A percentile compares a stretch with the other conserved stretches of the same genome.
Evolutionary conservation across 2,888 invertebrate species (phyloP).

Genomic region (Linyphia triangularis): DNA sequence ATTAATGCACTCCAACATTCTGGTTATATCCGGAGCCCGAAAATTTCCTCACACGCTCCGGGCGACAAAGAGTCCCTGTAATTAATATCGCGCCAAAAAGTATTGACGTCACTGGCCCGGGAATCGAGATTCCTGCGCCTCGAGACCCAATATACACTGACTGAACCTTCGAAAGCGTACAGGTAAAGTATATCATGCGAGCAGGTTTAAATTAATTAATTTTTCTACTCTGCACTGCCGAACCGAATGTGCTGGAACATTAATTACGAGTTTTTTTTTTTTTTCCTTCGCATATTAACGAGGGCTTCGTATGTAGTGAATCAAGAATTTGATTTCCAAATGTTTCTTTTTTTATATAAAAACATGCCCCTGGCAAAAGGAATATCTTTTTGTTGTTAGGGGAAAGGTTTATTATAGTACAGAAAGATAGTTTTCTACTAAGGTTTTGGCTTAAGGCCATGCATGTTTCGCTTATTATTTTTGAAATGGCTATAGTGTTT

Average conservation of each 20-base stretch:
- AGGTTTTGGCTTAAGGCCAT: too few species aligned
- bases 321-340: not conserved
- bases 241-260: not conserved
- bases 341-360: not conserved
- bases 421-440: too few species aligned
- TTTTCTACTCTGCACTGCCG: not conserved
- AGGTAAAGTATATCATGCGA: constrained; percentile 20
- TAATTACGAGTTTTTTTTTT: constrained; percentile 12
- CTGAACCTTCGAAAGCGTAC: not conserved
- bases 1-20: constrained; percentile 55
- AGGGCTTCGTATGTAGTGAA: not conserved
- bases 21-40: constrained; percentile 21
- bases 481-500: too few species aligned
- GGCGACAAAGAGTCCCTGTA: constrained; percentile 68
- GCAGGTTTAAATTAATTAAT: constrained; percentile 47
- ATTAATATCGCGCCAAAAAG: constrained; percentile 72
- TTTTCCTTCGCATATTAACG: not conserved
- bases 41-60: constrained; percentile 15
- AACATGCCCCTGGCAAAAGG: too few species aligned
- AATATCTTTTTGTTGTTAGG: too few species aligned
- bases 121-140: constrained; percentile 32
- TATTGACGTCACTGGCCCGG: constrained; percentile 59
- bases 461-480: too few species aligned
- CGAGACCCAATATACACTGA: not conserved
- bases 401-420: too few species aligned